phyloP scores from a whole-genome alignment of 2,888 invertebrate genomes.

The Phasia obesa region DNA sequence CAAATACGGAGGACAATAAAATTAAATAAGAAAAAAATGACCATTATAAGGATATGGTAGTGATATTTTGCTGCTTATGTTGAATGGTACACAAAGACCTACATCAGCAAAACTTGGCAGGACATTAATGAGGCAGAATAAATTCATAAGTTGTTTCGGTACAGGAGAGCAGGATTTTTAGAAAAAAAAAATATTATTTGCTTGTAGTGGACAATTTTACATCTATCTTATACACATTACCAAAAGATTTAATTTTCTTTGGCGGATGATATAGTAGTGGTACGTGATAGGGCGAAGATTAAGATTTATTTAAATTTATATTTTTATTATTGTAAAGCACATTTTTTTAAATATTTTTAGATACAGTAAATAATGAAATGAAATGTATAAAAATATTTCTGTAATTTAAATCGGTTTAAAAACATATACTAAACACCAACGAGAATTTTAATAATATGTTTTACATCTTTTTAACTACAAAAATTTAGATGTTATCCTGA shows the following conservation, averaged over 20 bases:
- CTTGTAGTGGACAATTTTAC: constrained; percentile 4
- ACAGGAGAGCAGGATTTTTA: not conserved
- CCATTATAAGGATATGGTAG: not conserved
- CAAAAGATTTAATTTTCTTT: not conserved
- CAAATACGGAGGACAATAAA: constrained; percentile 43
- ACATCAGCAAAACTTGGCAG: constrained; percentile 36
- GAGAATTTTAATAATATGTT: constrained; percentile 3
- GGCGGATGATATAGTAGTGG: not conserved
- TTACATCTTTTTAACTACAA: constrained; percentile 16
- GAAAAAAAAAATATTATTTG: not conserved
- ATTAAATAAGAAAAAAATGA: constrained; percentile 24
- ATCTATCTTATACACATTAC: constrained; percentile 1
- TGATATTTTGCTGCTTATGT: not conserved
- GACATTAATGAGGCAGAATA: constrained; percentile 48
- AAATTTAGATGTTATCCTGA: constrained; percentile 62
- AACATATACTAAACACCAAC: not conserved
- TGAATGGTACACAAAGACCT: not conserved
- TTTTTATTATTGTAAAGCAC: too few species aligned
- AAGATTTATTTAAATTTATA: too few species aligned
- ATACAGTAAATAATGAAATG: too few species aligned
- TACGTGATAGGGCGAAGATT: too few species aligned
- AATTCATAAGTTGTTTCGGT: constrained; percentile 26
- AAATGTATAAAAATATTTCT: too few species aligned
- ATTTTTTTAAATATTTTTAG: too few species aligned
- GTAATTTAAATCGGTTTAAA: not conserved